Evolutionary conservation across 2,113 vertebrate species (phyloP).

Genomic region (Scalopus aquaticus): DNA sequence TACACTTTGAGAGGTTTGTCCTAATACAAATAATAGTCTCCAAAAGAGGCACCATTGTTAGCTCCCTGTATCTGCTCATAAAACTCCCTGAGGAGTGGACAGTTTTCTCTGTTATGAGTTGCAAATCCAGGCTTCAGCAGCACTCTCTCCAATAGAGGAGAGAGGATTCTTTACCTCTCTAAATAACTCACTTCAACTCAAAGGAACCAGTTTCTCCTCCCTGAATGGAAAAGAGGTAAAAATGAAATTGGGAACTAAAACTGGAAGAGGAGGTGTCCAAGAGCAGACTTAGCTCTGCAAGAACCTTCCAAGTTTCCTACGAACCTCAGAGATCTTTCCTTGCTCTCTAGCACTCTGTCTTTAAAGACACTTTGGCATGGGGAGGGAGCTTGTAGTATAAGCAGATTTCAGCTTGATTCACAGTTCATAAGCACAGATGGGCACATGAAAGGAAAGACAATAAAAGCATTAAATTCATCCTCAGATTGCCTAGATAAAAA

Average conservation of each 20-base stretch:
- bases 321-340: neutral
- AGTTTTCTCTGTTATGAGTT: neutral
- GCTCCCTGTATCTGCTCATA: neutral
- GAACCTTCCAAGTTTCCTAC: neutral
- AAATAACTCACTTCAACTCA: neutral
- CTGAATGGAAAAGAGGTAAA: neutral
- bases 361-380: neutral
- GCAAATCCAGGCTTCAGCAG: neutral
- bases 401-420: conserved; percentile 1
- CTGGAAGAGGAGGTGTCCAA: neutral
- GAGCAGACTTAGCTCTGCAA: neutral
- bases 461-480: neutral
- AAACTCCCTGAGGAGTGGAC: neutral
- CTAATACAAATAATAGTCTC: neutral
- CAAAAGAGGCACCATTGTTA: neutral
- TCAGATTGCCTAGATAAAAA: neutral
- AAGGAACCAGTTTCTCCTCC: neutral
- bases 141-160: neutral
- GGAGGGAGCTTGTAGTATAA: neutral
- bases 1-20: neutral
- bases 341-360: neutral
- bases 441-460: neutral
- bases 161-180: neutral
- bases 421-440: conserved; percentile 7
- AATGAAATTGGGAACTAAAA: neutral